Evolutionary conservation across 2,797 vertebrate genomes (phyloP), one percentile per base, ranked within the genome.

Genomic region (Pipistrellus kuhlii): DNA sequence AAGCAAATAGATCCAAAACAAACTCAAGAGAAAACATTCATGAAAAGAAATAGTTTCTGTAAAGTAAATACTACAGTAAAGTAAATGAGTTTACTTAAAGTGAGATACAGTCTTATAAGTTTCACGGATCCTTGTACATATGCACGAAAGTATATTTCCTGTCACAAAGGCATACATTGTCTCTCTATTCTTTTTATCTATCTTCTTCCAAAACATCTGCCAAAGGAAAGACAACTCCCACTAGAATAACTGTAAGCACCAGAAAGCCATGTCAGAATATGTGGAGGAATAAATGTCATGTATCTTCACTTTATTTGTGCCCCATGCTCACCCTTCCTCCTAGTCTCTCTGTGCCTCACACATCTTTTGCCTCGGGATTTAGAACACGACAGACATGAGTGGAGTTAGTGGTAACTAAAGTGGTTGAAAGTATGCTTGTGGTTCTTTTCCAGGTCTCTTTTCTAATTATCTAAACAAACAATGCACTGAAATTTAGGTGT

Each of bases 401-500:
- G 18, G 23, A 82, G 20, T 80, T 71, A 72, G 23, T 11, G 88
- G 8, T 76, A 91, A 46, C 5, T 66, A 75, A 78, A 20, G 9
- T 30, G 68, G 25, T 41, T 66, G 75, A 94, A 93, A 83, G 64
- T 69, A 23, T 85, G 41, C n/a, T 23, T 9, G 21, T 41, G 18
- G 8, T 73, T 96, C 18, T 93, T 46, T 5, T 46, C 73, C 8
- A 17, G 2, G 8, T 35, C 30, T 82, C 14, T 66, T 92, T 68
- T 90, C 51, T 76, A 78, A 92, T 48, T 64, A 71, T 77, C 59
- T 81, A 90, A 77, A 35, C 20, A 57, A 66, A 94, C 13, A 46
- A 46, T 13, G 82, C 55, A 82, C 21, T 91, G 21, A 85, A 87
- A 85, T 59, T 57, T 27, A 88, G 51, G 12, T 51, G 10, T 85